A percentile compares a stretch with the other conserved stretches of the same genome.
phyloP scores from a whole-genome alignment of 2,888 invertebrate species.

The Cosmia trapezina region DNA sequence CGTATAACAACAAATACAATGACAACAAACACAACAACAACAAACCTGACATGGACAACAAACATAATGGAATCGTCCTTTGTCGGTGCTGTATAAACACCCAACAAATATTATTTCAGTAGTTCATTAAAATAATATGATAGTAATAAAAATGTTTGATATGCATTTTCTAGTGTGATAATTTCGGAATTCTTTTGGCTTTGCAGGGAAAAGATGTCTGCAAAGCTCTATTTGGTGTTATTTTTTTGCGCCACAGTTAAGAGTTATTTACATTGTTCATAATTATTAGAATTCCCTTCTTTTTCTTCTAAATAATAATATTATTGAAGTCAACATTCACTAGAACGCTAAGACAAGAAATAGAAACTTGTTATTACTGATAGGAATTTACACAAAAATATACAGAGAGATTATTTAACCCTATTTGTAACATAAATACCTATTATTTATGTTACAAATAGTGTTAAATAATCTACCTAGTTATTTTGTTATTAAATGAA shows the following conservation, averaged over 20 bases:
- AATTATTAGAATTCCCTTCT: not conserved
- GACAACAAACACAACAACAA: too few species aligned
- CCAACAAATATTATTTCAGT: not conserved
- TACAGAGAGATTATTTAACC: too few species aligned
- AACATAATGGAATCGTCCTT: not conserved
- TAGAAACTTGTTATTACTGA: not conserved
- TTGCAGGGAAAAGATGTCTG: too few species aligned
- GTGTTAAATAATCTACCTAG: too few species aligned
- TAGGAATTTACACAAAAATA: not conserved
- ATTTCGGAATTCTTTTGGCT: too few species aligned
- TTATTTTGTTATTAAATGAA: not conserved
- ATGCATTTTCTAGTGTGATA: not conserved
- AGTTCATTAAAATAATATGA: not conserved
- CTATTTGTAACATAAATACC: not conserved
- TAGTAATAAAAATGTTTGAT: not conserved
- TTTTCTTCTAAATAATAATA: not conserved
- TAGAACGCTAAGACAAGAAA: not conserved
- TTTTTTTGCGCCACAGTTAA: not conserved
- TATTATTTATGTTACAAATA: too few species aligned
- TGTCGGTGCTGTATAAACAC: too few species aligned
- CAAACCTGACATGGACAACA: too few species aligned
- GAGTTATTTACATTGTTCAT: not conserved
- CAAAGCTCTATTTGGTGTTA: not conserved
- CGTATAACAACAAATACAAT: not conserved
- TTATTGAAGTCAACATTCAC: not conserved